phyloP scores from a whole-genome alignment of 1,140 invertebrate genomes.

The Glomeris maerens region DNA sequence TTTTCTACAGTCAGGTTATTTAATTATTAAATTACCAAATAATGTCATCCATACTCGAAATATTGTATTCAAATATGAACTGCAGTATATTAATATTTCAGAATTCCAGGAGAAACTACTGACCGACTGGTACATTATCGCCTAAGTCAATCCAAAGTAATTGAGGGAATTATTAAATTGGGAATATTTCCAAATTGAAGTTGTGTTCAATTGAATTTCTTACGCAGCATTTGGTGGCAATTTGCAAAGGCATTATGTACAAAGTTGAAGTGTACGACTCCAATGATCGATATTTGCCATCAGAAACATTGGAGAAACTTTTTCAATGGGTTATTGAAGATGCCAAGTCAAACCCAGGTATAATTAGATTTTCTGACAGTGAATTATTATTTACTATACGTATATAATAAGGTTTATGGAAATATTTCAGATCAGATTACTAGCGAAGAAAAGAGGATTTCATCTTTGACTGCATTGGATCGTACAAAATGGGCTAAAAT shows the following conservation, averaged over 20 bases:
- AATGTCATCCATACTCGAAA: neutral
- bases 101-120: constrained; percentile 35
- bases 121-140: constrained; percentile 32
- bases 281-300: constrained; percentile 29
- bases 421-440: constrained; percentile 24
- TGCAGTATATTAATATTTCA: constrained; percentile 19
- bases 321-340: constrained; percentile 37
- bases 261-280: constrained; percentile 33
- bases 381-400: no score
- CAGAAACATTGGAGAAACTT: constrained; percentile 30
- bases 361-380: no score
- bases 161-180: no score
- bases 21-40: no score
- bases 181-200: no score
- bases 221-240: constrained; percentile 18
- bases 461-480: constrained; percentile 34
- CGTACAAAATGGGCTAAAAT: constrained; percentile 34
- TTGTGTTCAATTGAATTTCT: no score
- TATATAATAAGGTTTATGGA: no score
- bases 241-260: constrained; percentile 31
- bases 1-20: constrained; percentile 29
- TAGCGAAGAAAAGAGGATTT: constrained; percentile 27
- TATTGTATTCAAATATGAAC: constrained; percentile 8
- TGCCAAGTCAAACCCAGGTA: constrained; percentile 29
- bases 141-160: constrained; percentile 25